Evolutionary conservation across 1,140 invertebrate genomes (phyloP).

Genomic region (Drosophila ambigua): DNA sequence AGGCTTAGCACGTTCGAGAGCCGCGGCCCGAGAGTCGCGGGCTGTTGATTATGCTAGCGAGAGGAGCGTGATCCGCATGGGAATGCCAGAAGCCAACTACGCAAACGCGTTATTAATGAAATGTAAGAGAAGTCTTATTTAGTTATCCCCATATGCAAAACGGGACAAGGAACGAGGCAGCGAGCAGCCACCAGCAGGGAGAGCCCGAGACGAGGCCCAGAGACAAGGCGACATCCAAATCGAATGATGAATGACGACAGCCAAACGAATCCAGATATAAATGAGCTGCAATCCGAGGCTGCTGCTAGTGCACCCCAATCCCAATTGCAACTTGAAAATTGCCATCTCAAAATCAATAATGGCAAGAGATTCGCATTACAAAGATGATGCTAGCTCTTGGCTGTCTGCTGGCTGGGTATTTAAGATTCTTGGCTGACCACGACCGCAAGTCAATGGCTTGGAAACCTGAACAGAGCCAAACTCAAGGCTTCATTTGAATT

Average conservation of each 20-base stretch:
- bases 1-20: slow-evolving; percentile 55
- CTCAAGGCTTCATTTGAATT: slow-evolving; percentile 76
- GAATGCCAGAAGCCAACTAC: slow-evolving; percentile 58
- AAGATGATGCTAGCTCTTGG: slow-evolving; percentile 1
- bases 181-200: no score
- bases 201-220: no score
- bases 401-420: slow-evolving; percentile 4
- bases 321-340: slow-evolving; percentile 1
- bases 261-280: slow-evolving; percentile 15
- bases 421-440: slow-evolving; percentile 51
- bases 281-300: slow-evolving; percentile 1
- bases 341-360: slow-evolving; percentile 38
- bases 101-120: slow-evolving; percentile 75
- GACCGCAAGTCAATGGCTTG: slow-evolving; percentile 68
- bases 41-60: slow-evolving; percentile 63
- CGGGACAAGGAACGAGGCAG: slow-evolving; percentile 1
- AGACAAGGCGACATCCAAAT: slow-evolving; percentile 45
- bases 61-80: slow-evolving; percentile 60
- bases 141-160: slow-evolving; percentile 54
- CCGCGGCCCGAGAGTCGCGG: slow-evolving; percentile 15
- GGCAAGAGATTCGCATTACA: slow-evolving; percentile 44
- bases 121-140: slow-evolving; percentile 64
- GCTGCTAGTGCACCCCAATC: slow-evolving; percentile 7
- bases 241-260: slow-evolving; percentile 68
- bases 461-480: slow-evolving; percentile 66